phyloP scores from a whole-genome alignment of 2,888 invertebrate species.

The Pandemis heparana region DNA sequence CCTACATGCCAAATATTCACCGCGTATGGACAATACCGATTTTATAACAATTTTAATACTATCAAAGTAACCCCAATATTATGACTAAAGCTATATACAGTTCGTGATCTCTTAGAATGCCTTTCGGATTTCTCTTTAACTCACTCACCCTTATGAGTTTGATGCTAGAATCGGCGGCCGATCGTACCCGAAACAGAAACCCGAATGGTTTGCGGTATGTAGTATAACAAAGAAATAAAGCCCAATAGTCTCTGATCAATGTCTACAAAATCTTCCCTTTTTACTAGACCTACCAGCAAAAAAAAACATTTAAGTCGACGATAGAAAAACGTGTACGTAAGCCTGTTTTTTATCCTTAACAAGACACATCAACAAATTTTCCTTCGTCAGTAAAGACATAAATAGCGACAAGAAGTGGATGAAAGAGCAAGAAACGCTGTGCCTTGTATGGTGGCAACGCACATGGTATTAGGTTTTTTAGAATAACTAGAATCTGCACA shows the following conservation, averaged over 20 bases:
- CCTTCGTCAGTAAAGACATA: constrained; percentile 39
- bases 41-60: too few species aligned
- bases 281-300: background rate
- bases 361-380: constrained; percentile 14
- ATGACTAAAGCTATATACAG: too few species aligned
- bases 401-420: constrained; percentile 14
- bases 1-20: too few species aligned
- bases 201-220: too few species aligned
- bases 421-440: constrained; percentile 31
- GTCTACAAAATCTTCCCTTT: background rate
- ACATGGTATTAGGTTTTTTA: constrained; percentile 35
- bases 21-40: too few species aligned
- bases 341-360: background rate
- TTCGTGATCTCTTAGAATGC: too few species aligned
- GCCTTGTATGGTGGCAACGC: constrained; percentile 28
- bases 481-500: background rate
- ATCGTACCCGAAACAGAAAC: too few species aligned
- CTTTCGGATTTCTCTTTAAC: too few species aligned
- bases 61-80: background rate
- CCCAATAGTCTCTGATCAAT: background rate
- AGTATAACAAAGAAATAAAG: background rate
- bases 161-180: too few species aligned
- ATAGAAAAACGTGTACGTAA: background rate
- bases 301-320: background rate
- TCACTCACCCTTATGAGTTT: too few species aligned